phyloP scores from a whole-genome alignment of 1,140 invertebrate genomes.

The Asbolus verrucosus region DNA sequence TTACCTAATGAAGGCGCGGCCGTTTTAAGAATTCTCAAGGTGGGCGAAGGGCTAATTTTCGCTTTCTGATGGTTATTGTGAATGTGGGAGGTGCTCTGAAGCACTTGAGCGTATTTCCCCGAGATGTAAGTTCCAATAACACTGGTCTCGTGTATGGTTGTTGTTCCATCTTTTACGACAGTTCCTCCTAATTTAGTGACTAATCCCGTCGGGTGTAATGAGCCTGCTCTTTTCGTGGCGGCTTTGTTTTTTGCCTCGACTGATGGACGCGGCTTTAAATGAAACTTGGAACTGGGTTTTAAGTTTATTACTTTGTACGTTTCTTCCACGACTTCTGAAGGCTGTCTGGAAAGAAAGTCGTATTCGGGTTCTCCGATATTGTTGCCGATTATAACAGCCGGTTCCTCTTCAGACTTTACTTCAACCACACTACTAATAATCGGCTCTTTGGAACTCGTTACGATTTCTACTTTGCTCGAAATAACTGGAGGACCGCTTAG shows the following conservation, averaged over 20 bases:
- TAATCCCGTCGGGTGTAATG: constrained; percentile 78
- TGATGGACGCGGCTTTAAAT: constrained; percentile 69
- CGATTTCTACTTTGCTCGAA: constrained; percentile 68
- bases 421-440: constrained; percentile 66
- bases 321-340: constrained; percentile 74
- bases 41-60: constrained; percentile 75
- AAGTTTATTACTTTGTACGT: constrained; percentile 68
- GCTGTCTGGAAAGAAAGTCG: constrained; percentile 84
- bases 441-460: constrained; percentile 50
- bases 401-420: constrained; percentile 65
- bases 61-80: constrained; percentile 62
- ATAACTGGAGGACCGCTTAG: constrained; percentile 65
- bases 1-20: constrained; percentile 73
- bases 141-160: constrained; percentile 88
- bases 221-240: constrained; percentile 66
- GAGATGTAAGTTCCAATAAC: constrained; percentile 90
- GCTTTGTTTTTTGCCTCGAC: constrained; percentile 65
- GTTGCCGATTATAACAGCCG: constrained; percentile 70
- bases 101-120: constrained; percentile 86
- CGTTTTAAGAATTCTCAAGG: constrained; percentile 79
- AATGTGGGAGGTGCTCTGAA: constrained; percentile 64
- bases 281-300: constrained; percentile 64
- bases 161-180: constrained; percentile 83
- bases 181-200: constrained; percentile 86
- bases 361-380: constrained; percentile 84